Conservation (phyloP, 2,797 vertebrate genomes). For the Spinus pinus region DNA sequence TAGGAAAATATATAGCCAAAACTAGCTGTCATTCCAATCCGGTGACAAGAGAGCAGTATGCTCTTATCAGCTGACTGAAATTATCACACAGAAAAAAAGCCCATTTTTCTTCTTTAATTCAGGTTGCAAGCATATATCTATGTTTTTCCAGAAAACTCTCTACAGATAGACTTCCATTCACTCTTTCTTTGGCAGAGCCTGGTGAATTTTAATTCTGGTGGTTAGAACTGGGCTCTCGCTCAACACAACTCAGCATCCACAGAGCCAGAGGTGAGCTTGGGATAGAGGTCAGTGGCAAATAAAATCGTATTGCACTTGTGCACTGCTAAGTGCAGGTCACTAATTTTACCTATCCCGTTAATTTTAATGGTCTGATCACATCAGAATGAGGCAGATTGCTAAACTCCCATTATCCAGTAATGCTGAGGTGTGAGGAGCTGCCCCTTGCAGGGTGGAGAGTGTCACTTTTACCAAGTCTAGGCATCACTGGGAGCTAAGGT, state of each 20-base stretch:
- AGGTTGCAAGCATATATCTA: neutral
- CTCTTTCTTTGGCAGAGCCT: neutral
- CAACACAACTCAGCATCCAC: neutral
- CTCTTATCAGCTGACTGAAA: neutral
- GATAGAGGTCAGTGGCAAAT: neutral
- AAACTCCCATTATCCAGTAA: conserved; percentile 7
- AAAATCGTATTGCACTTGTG: neutral
- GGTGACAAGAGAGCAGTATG: neutral
- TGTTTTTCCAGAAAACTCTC: neutral
- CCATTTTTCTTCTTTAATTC: neutral
- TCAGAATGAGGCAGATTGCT: conserved; percentile 41
- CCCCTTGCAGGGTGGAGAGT: neutral
- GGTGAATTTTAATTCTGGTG: neutral
- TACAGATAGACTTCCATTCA: neutral
- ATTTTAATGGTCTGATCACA: neutral
- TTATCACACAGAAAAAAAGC: neutral
- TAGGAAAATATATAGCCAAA: neutral
- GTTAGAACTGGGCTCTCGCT: neutral
- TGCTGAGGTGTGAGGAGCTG: neutral
- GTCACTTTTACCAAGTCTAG: conserved; percentile 19
- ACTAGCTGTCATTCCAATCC: neutral
- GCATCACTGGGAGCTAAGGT: neutral
- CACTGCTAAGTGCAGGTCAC: neutral
- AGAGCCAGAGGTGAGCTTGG: neutral
- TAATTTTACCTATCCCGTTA: neutral